phyloP scores from a whole-genome alignment of 2,797 vertebrate species.

The Percopsis omiscomaycus region DNA sequence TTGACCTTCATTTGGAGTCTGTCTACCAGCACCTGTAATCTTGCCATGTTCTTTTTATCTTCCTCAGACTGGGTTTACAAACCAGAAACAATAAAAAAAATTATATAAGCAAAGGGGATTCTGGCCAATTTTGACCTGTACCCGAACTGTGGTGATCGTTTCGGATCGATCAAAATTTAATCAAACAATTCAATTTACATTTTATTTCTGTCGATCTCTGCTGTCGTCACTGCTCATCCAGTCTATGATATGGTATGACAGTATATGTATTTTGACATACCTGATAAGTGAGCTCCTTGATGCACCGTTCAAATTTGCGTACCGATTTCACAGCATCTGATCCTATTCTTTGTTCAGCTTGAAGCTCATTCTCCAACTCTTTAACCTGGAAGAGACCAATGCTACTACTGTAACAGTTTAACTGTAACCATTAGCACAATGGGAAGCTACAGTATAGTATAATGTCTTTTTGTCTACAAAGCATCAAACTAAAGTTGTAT shows the following conservation, averaged over 20 bases:
- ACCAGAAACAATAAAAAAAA: not conserved
- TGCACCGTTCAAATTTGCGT: constrained; percentile 67
- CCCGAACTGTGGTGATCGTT: too few relatives aligned
- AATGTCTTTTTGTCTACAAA: too few relatives aligned
- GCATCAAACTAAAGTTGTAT: too few relatives aligned
- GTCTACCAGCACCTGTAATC: constrained; percentile 81
- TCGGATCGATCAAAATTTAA: too few relatives aligned
- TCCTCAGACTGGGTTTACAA: constrained; percentile 64
- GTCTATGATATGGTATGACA: too few relatives aligned
- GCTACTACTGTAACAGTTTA: not conserved
- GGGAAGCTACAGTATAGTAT: not conserved
- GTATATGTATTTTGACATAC: constrained; percentile 35
- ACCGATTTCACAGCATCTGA: constrained; percentile 72
- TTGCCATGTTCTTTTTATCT: constrained; percentile 79
- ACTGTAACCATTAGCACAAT: too few relatives aligned
- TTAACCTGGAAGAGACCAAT: constrained; percentile 57
- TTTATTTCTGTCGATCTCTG: too few relatives aligned
- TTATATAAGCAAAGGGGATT: not conserved
- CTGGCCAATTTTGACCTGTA: not conserved
- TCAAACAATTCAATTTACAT: too few relatives aligned
- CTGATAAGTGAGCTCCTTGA: constrained; percentile 76
- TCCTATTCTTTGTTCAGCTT: constrained; percentile 74
- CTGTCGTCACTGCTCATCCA: too few relatives aligned
- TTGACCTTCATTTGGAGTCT: constrained; percentile 82
- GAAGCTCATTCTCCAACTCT: constrained; percentile 77